Conservation (phyloP, 2,888 invertebrate genomes). For the Epinotia brunnichana region DNA sequence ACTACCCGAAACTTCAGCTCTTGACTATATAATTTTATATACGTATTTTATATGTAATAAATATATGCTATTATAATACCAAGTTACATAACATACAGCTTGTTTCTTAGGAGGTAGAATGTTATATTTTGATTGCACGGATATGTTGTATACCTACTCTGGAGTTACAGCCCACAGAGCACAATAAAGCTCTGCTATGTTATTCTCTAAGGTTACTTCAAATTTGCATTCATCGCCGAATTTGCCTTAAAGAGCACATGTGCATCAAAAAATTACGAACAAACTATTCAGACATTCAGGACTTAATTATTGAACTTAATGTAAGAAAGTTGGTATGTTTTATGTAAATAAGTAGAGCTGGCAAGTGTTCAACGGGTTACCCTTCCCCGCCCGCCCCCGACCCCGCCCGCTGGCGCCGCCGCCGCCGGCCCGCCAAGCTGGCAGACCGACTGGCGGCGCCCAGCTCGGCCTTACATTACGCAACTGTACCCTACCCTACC, state of each 20-base stretch:
- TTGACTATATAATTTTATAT: slow-evolving; percentile 6
- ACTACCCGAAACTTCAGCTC: no score
- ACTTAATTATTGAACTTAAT: background rate
- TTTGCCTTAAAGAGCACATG: background rate
- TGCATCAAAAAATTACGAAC: background rate
- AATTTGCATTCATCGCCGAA: background rate
- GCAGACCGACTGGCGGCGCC: slow-evolving; percentile 35
- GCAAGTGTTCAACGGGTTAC: slow-evolving; percentile 28
- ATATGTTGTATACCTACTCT: slow-evolving; percentile 13
- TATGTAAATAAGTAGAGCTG: slow-evolving; percentile 28
- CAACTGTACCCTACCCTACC: slow-evolving; percentile 19
- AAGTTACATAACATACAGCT: slow-evolving; percentile 31
- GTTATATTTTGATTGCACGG: slow-evolving; percentile 27
- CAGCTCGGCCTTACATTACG: slow-evolving; percentile 33
- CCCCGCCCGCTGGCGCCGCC: background rate
- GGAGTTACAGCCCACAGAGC: background rate
- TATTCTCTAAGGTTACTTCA: background rate
- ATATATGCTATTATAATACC: background rate
- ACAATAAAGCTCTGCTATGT: slow-evolving; percentile 8
- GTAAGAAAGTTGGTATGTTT: slow-evolving; percentile 21
- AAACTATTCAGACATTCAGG: background rate
- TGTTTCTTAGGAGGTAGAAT: slow-evolving; percentile 32
- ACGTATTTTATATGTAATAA: slow-evolving; percentile 19
- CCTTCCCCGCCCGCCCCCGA: background rate
- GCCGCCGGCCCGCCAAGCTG: slow-evolving; percentile 22